Conservation (phyloP, 2,113 vertebrate species). For the Camelus bactrianus region DNA sequence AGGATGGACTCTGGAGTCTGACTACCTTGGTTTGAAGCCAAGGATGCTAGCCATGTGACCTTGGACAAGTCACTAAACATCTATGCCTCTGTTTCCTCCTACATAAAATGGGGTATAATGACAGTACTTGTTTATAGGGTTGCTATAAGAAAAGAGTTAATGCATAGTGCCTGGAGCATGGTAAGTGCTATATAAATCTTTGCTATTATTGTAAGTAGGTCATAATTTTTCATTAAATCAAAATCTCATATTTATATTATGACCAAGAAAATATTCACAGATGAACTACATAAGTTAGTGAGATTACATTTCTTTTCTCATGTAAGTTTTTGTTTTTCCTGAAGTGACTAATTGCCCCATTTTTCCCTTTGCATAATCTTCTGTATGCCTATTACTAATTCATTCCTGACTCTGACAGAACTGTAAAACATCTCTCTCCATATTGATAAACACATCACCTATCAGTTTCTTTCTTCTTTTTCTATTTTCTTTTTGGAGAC, state of each 20-base stretch:
- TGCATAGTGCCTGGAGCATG: not conserved
- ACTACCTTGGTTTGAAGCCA: not conserved
- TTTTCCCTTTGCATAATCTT: conserved; percentile 13
- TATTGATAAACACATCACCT: not conserved
- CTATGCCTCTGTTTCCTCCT: not conserved
- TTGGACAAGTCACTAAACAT: not conserved
- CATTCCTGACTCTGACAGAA: not conserved
- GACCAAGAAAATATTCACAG: conserved; percentile 40
- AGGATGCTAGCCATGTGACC: not conserved
- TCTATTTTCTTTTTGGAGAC: not conserved
- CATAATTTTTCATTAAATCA: conserved; percentile 51
- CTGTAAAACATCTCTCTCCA: not conserved
- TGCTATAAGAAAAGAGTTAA: conserved; percentile 28
- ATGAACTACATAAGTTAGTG: not conserved
- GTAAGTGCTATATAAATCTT: not conserved
- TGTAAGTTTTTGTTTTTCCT: not conserved
- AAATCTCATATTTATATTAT: conserved; percentile 7
- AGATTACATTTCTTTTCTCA: not conserved
- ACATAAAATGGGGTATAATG: conserved; percentile 22
- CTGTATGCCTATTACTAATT: conserved; percentile 9
- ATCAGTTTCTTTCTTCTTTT: not conserved
- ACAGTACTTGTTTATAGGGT: not conserved
- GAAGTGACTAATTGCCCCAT: not conserved
- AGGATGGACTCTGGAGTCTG: not conserved
- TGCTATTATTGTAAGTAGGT: not conserved